A percentile compares a stretch with the other conserved stretches of the same genome.
Evolutionary conservation across 1,140 invertebrate species (phyloP).

Genomic region (Saccostrea cuccullata): DNA sequence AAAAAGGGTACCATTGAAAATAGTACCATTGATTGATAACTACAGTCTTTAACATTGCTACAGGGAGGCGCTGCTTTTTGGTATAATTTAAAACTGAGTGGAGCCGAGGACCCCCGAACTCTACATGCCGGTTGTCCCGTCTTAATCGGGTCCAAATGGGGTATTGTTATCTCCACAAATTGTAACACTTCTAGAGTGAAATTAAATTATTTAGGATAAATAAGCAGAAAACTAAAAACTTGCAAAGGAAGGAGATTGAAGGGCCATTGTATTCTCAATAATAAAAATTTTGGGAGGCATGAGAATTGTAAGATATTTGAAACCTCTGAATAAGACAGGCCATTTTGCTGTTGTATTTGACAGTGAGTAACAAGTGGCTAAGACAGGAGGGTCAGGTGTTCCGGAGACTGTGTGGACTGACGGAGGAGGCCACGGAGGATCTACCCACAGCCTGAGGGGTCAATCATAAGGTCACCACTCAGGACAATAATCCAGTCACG

Average conservation of each 20-base stretch:
- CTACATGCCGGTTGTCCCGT: conserved; percentile 98
- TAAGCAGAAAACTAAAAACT: too few species aligned
- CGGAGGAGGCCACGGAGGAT: neutral
- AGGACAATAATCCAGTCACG: too few species aligned
- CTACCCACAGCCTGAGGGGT: neutral
- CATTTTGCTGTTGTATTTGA: conserved; percentile 51
- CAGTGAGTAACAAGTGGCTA: conserved; percentile 78
- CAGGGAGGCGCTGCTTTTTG: conserved; percentile 89
- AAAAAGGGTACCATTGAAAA: neutral
- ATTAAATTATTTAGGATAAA: too few species aligned
- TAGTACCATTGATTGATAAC: too few species aligned
- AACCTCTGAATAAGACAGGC: too few species aligned
- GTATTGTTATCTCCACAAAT: conserved; percentile 51
- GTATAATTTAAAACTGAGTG: conserved; percentile 93
- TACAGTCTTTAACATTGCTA: neutral
- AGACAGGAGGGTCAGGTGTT: conserved; percentile 73
- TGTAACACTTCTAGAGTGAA: too few species aligned
- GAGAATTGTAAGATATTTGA: too few species aligned
- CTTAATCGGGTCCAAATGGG: conserved; percentile 96
- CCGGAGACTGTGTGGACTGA: conserved; percentile 63
- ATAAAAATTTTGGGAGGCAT: too few species aligned
- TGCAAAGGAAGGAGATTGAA: too few species aligned
- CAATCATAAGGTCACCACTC: too few species aligned
- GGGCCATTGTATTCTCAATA: too few species aligned
- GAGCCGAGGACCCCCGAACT: conserved; percentile 92